A percentile compares a stretch with the other conserved stretches of the same genome.
These are phyloP conservation scores for Pygocentrus nattereri DNA, from an alignment of 2,797 vertebrate species.

Conservation along the genomic window DNA sequence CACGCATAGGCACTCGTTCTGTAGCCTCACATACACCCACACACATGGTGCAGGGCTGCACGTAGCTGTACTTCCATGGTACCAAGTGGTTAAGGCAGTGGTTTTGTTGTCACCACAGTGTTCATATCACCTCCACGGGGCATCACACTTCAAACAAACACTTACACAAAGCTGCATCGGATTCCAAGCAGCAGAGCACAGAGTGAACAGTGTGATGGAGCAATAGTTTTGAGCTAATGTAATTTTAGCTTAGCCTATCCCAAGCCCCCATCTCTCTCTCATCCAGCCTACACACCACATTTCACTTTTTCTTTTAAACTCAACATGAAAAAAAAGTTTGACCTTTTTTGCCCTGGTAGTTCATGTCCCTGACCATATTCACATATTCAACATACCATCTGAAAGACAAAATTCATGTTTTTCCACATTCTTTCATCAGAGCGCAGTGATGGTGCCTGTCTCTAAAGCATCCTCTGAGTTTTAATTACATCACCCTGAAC, in stretches of 20 bases:
- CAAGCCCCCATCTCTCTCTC: neutral
- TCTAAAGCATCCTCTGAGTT: too few species aligned
- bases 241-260: slow-evolving; percentile 8
- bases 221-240: slow-evolving; percentile 28
- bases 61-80: slow-evolving; percentile 17
- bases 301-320: neutral
- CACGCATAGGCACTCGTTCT: slow-evolving; percentile 62
- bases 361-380: too few species aligned
- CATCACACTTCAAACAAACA: slow-evolving; percentile 12
- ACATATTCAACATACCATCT: too few species aligned
- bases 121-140: slow-evolving; percentile 35
- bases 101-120: slow-evolving; percentile 39
- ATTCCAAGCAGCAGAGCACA: neutral
- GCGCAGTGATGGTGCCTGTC: too few species aligned
- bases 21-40: neutral
- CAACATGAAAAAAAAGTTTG: neutral
- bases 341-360: neutral
- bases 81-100: slow-evolving; percentile 30
- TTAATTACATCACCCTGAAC: too few species aligned
- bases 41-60: slow-evolving; percentile 47
- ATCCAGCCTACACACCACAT: neutral
- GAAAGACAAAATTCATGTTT: too few species aligned
- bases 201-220: slow-evolving; percentile 9
- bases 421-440: too few species aligned
- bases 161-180: slow-evolving; percentile 22